Evolutionary conservation across 1,140 invertebrate genomes (phyloP).

Genomic region (Sycophaga agraensis): DNA sequence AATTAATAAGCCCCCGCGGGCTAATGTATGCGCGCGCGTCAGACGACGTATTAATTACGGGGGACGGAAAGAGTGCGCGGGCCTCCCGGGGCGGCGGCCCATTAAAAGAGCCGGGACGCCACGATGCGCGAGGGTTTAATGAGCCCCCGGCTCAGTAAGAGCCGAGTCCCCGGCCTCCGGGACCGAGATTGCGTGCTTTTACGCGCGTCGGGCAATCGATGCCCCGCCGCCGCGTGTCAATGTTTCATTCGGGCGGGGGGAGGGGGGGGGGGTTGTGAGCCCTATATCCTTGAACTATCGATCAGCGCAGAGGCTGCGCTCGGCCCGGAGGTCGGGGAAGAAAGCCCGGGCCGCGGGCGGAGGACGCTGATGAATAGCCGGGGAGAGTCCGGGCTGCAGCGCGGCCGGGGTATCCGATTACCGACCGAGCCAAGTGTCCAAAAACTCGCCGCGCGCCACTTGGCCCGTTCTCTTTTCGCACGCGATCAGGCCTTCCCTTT

Average conservation of each 20-base stretch:
- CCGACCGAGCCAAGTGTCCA: no score
- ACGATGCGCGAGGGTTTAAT: background rate
- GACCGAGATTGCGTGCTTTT: conserved; percentile 6
- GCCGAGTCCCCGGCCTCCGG: background rate
- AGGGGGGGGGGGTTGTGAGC: no score
- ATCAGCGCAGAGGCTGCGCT: background rate
- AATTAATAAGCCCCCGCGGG: no score
- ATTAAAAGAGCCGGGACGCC: background rate
- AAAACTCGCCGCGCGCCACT: no score
- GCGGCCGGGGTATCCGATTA: background rate
- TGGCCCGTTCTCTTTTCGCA: no score
- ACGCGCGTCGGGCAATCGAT: background rate
- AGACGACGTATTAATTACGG: no score
- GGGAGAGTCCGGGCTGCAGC: no score
- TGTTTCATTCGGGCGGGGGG: conserved; percentile 9
- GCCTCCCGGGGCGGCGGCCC: no score
- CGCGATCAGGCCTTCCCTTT: no score
- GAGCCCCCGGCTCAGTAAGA: background rate
- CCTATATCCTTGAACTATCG: conserved; percentile 26
- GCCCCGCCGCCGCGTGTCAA: conserved; percentile 5
- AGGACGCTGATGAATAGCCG: background rate
- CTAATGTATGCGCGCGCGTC: no score
- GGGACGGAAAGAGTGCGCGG: no score
- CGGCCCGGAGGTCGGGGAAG: background rate
- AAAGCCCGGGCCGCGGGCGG: background rate